phyloP scores from a whole-genome alignment of 2,113 vertebrate species.

The Proteles cristata region DNA sequence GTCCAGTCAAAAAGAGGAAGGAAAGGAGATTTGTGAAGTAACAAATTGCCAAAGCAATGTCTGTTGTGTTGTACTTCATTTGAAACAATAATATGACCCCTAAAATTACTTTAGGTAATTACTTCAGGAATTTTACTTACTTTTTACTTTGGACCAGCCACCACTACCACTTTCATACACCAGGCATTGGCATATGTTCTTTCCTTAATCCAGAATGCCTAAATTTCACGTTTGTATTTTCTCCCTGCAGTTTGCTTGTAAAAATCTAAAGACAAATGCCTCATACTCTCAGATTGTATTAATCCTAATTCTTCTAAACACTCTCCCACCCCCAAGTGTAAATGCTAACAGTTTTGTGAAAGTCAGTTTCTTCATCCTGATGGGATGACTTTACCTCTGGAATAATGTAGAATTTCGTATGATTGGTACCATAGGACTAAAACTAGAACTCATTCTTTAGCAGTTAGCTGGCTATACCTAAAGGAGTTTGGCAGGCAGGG shows the following conservation, averaged over 20 bases:
- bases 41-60: not conserved
- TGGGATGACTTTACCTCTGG: not conserved
- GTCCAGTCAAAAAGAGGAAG: not conserved
- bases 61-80: not conserved
- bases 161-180: not conserved
- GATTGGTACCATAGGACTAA: not conserved
- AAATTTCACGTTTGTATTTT: not conserved
- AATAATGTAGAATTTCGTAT: not conserved
- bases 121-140: not conserved
- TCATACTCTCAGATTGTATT: slow-evolving; percentile 9
- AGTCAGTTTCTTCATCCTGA: not conserved
- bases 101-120: not conserved
- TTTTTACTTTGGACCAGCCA: not conserved
- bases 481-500: not conserved
- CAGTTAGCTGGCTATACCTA: not conserved
- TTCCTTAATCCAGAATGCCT: not conserved
- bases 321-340: not conserved
- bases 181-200: not conserved
- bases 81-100: not conserved
- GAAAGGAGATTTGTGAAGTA: not conserved
- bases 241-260: not conserved
- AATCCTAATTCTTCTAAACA: not conserved
- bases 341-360: not conserved
- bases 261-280: not conserved
- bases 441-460: not conserved